These are phyloP conservation scores for Peromyscus leucopus DNA, from an alignment of 2,113 vertebrate species.

Conservation along the genomic window DNA sequence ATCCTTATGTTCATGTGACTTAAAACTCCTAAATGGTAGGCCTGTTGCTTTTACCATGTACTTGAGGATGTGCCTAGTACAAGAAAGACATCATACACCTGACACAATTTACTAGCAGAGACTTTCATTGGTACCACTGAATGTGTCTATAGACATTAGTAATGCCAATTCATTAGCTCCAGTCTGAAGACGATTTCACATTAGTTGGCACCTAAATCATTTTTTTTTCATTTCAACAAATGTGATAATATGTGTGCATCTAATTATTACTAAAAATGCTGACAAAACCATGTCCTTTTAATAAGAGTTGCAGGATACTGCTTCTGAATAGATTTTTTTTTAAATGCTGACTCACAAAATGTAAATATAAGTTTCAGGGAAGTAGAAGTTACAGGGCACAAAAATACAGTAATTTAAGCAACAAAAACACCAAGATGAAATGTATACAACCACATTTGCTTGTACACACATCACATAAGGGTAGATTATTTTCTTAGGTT, in stretches of 20 bases:
- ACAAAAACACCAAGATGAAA: neutral
- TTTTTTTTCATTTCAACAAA: neutral
- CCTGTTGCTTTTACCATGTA: neutral
- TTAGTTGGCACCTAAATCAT: neutral
- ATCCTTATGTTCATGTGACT: neutral
- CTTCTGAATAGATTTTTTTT: neutral
- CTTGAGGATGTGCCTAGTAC: neutral
- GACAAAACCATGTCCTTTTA: neutral
- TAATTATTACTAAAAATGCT: conserved; percentile 28
- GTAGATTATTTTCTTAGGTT: neutral
- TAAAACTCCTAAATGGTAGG: neutral
- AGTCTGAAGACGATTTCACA: neutral
- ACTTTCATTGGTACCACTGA: neutral
- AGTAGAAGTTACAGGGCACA: neutral
- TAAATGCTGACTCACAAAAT: conserved; percentile 25
- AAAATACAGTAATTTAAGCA: conserved; percentile 6
- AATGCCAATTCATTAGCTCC: neutral
- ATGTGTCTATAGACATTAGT: neutral
- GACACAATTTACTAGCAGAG: neutral
- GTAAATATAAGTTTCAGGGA: neutral
- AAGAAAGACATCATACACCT: neutral
- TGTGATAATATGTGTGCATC: neutral
- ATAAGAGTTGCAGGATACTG: neutral
- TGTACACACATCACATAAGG: neutral
- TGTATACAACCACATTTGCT: neutral